Conservation (phyloP, 2,113 vertebrate genomes). For the Oncorhynchus tshawytscha region DNA sequence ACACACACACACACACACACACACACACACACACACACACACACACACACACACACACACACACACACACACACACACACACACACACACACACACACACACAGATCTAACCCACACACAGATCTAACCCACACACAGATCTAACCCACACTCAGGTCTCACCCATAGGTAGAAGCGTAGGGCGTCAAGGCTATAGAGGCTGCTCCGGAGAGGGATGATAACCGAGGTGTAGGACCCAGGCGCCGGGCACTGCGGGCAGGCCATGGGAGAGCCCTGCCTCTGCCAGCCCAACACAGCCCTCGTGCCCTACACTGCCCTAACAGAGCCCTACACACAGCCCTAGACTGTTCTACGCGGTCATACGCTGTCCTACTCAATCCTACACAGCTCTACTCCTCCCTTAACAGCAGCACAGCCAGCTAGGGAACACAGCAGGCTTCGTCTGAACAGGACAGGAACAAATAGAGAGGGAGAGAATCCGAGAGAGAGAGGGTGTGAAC, state of each 20-base stretch:
- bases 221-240: constrained; percentile 69
- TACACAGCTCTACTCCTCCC: background rate
- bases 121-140: background rate
- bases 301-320: background rate
- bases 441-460: background rate
- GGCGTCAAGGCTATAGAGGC: constrained; percentile 65
- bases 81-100: background rate
- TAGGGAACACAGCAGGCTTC: background rate
- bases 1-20: background rate
- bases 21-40: background rate
- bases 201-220: constrained; percentile 70
- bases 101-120: background rate
- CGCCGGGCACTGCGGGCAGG: background rate
- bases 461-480: constrained; percentile 5
- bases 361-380: background rate
- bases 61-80: too few species aligned
- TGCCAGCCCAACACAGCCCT: background rate
- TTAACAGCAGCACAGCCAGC: background rate
- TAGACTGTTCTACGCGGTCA: background rate
- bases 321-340: background rate
- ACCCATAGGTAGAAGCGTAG: constrained; percentile 76
- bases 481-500: constrained; percentile 18
- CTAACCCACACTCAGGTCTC: constrained; percentile 65
- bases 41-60: background rate
- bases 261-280: background rate